Conservation (phyloP, 1,140 invertebrate genomes). For the Aphelenchoides fujianensis region DNA sequence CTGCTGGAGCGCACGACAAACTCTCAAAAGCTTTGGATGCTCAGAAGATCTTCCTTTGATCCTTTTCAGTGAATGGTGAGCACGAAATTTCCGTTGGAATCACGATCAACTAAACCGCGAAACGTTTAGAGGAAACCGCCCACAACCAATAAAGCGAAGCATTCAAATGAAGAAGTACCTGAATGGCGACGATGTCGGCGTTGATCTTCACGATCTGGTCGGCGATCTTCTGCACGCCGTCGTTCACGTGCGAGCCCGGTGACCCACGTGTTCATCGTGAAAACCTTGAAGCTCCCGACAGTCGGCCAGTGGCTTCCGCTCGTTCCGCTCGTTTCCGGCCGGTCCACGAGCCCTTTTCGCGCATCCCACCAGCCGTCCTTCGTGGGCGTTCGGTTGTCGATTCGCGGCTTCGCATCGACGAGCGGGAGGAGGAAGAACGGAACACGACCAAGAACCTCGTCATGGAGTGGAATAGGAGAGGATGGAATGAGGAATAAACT, state of each 20-base stretch:
- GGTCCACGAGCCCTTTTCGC: too few relatives aligned
- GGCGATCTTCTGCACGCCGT: constrained; percentile 47
- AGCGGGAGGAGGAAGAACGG: background rate
- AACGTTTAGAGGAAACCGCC: too few relatives aligned
- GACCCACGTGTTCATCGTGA: constrained; percentile 51
- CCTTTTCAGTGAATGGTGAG: too few relatives aligned
- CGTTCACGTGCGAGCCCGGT: constrained; percentile 30
- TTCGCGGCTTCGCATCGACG: constrained; percentile 1
- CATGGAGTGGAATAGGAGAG: too few relatives aligned
- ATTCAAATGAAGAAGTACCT: too few relatives aligned
- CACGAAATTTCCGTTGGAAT: too few relatives aligned
- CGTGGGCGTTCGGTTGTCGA: constrained; percentile 7
- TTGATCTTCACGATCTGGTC: constrained; percentile 41
- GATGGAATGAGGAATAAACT: too few relatives aligned
- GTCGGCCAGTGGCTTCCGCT: background rate
- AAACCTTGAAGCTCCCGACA: constrained; percentile 16
- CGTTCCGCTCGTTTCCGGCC: background rate
- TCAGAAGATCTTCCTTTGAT: too few relatives aligned
- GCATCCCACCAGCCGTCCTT: background rate
- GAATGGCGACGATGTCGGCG: constrained; percentile 48
- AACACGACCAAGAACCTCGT: background rate
- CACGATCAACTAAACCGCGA: too few relatives aligned
- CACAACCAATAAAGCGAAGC: too few relatives aligned
- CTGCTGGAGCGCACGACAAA: too few relatives aligned
- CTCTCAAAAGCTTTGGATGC: too few relatives aligned